phyloP scores from a whole-genome alignment of 53 echinoderm and acorn worm genomes.

The Zoroaster sp. region DNA sequence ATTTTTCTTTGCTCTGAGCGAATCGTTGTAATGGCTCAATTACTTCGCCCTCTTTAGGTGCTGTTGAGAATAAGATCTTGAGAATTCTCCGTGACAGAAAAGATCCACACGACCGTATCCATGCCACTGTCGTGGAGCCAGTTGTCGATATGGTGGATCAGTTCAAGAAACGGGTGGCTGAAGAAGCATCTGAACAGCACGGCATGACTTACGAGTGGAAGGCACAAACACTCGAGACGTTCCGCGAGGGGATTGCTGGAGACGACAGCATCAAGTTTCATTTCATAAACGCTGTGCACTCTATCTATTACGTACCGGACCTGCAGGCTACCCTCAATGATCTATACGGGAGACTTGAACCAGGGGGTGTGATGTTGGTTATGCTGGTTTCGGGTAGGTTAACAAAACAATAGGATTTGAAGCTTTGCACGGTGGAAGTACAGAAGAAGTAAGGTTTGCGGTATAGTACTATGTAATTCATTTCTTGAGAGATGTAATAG shows the following conservation, averaged over 20 bases:
- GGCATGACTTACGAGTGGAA: conserved; percentile 14
- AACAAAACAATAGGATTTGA: no score
- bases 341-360: conserved; percentile 37
- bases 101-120: background rate
- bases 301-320: conserved; percentile 50
- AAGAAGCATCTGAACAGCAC: background rate
- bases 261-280: conserved; percentile 16
- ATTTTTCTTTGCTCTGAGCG: background rate
- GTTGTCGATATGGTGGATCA: background rate
- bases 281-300: conserved; percentile 25
- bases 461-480: no score
- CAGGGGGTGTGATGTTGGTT: conserved; percentile 47
- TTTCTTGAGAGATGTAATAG: no score
- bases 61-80: background rate
- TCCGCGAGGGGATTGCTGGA: background rate
- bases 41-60: no score
- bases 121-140: conserved; percentile 31
- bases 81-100: background rate
- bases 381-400: conserved; percentile 32
- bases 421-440: no score
- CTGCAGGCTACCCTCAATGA: background rate
- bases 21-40: no score
- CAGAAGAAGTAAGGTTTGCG: no score
- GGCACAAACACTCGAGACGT: conserved; percentile 17
- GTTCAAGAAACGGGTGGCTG: conserved; percentile 26